Base-by-base conservation (phyloP, 2,797 vertebrate genomes). In the Tenualosa thibaudeaui region DNA sequence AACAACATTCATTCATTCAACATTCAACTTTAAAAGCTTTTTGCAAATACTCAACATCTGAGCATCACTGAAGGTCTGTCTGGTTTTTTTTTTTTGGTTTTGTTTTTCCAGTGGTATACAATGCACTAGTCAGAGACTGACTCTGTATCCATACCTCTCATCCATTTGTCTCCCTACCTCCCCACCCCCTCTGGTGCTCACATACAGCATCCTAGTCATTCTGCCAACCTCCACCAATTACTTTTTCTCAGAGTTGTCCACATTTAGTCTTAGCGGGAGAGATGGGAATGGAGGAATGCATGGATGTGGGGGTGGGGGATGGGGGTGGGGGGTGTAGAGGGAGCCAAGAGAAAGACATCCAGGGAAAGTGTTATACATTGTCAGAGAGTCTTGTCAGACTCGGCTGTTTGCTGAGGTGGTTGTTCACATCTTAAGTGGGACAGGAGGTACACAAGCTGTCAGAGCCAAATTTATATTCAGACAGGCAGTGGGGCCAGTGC, bases 391-490 rank as follows among this genome's bases (percentile, higher is more conserved):
- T n/a, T 71, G 82, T 83, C 82, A 83, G 82, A 68, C 82, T 26
- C n/a, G 60, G 82, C 31, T 49, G 10, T 37, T 62, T 40, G 81
- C 81, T 40, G 81, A 37, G 51, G 53, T 43, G 81, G 31, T 58
- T 37, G 31, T 82, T 56, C 53, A 82, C 53, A 53, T 82, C 81
- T 82, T 82, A 82, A 82, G 81, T 82, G 82, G 82, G 82, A 65
- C 82, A 65, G 62, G 37, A 83, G 50, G 82, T 46, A 56, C 40
- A 26, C 46, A 60, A 50, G 82, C 40, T 71, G 60, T 83, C 81
- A 82, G 81, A 82, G 81, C 40, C 53, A 40, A 37, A 26, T 17
- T 60, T 65, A 65, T 68, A 65, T 56, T 43, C 22, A 50, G 82
- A 68, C 60, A 24, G 82, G 60, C 40, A 75, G 68, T 17, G 60